These are phyloP conservation scores for Chiloscyllium plagiosum DNA, from an alignment of 2,113 vertebrate genomes.

Conservation along the genomic window DNA sequence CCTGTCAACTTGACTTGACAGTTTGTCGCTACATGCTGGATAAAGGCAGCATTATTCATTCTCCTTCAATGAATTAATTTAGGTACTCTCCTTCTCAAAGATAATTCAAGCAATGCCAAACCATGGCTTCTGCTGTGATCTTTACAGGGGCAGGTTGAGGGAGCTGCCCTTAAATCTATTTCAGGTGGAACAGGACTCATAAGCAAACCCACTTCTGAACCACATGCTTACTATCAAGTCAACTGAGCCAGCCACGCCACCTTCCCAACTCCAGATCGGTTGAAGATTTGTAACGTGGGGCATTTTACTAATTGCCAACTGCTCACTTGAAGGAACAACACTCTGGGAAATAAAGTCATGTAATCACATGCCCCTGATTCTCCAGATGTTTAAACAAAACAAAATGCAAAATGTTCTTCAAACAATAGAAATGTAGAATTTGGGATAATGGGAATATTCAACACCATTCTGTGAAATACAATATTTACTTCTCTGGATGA, in stretches of 20 bases:
- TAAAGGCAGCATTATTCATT: background rate
- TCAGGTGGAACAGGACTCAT: no score
- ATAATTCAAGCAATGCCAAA: no score
- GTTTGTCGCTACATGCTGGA: background rate
- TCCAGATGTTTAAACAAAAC: background rate
- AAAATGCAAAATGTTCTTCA: background rate
- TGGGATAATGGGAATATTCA: background rate
- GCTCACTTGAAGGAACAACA: background rate
- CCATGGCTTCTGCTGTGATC: no score
- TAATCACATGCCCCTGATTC: background rate
- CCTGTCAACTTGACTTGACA: background rate
- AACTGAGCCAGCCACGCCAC: no score
- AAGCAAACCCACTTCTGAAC: no score
- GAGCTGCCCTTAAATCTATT: no score
- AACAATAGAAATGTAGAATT: background rate
- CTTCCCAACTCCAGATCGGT: background rate
- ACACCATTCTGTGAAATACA: background rate
- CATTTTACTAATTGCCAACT: background rate
- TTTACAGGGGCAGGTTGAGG: no score
- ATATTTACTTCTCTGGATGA: background rate
- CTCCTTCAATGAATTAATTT: background rate
- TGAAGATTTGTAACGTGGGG: background rate
- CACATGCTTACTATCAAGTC: no score
- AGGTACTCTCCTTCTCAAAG: no score
- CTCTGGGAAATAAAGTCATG: background rate